Conservation (phyloP, 2,113 vertebrate species). For the Actenoides hombroni region DNA sequence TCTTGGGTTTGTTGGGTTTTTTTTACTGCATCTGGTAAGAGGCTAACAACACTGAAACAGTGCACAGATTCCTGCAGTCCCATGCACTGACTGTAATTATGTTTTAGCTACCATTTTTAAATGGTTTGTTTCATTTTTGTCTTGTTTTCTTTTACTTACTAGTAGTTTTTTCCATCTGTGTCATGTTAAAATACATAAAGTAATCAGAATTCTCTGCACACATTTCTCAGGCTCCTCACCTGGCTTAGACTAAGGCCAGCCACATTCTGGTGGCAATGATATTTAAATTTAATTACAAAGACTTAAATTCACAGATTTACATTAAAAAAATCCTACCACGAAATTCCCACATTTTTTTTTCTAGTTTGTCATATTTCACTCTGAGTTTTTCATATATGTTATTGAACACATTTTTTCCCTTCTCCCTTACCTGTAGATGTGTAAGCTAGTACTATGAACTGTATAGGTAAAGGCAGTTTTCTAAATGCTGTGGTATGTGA, state of each 20-base stretch:
- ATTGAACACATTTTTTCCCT: background rate
- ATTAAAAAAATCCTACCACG: background rate
- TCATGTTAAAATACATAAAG: background rate
- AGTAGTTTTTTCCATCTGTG: background rate
- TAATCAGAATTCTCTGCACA: background rate
- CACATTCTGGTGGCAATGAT: background rate
- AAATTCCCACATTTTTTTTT: background rate
- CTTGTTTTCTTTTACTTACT: background rate
- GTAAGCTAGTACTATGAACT: background rate
- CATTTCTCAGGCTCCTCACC: background rate
- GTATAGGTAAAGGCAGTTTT: background rate
- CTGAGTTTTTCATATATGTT: background rate
- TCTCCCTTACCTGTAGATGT: background rate
- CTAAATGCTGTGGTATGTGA: background rate
- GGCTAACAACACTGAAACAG: background rate
- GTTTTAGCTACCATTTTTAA: background rate
- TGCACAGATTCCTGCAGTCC: background rate
- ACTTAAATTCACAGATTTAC: conserved; percentile 16
- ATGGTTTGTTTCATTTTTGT: background rate
- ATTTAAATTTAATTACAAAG: conserved; percentile 56
- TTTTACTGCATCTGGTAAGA: background rate
- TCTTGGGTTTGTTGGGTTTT: background rate
- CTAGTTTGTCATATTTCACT: background rate
- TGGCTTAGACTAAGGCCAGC: background rate
- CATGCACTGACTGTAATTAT: background rate